Base-by-base conservation (phyloP, 2,797 vertebrate genomes). In the Sebastes taczanowskii region DNA sequence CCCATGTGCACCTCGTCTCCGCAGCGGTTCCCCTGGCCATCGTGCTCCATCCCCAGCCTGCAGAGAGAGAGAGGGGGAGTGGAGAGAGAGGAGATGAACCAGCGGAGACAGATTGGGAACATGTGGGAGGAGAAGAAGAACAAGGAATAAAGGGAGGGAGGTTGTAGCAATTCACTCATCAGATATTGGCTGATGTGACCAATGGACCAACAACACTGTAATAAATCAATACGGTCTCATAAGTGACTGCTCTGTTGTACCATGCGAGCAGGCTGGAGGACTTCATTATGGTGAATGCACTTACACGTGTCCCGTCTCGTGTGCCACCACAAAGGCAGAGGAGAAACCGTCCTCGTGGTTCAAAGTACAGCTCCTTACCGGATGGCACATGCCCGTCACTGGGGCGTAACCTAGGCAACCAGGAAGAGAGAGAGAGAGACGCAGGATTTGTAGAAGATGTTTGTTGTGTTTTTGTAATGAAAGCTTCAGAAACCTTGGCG, bases 331-430 rank as follows among this genome's bases (percentile, higher is more conserved):
- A 71, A 99, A 99, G 0, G 98, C 98, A 0, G 98, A 99, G 32
- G 98, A 99, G 94, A 99, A 99, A 5, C 98, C 98, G 22, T 99
- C 98, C 88, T 99, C 98, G 0, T 99, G 98, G 94, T 99, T 99
- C 82, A 99, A 95, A 81, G 98, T 99, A 90, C 98, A 99, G 93
- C 98, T 99, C 84, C 98, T 96, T 60, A 99, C 97, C 0, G 98
- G 97, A 80, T 99, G 98, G 90, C 98, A 99, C 98, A 99, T 99
- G 16, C 98, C 98, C 0, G 98, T 99, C 91, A 99, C 98, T 0
- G 98, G 98, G 81, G 98, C 98, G 0, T 99, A 99, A 91, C 98
- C 98, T 99, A 65, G 67, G 69, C 56, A 75, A 89, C 81, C 68
- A 67, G 27, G 16, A 46, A 77, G 52, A 42, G 38, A 16, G 38